Conservation (phyloP, 2,888 invertebrate genomes). For the Anthrax anthrax region DNA sequence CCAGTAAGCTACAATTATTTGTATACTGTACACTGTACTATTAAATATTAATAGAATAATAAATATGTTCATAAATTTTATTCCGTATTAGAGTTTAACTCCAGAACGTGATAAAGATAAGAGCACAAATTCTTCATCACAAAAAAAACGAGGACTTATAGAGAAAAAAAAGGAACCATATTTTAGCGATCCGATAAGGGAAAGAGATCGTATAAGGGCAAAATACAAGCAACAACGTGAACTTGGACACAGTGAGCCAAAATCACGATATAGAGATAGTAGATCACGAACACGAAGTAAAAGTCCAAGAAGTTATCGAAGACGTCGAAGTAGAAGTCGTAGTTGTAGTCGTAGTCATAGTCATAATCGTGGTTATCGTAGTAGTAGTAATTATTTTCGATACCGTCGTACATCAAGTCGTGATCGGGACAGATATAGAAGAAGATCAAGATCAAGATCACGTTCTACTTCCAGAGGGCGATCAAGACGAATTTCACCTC, state of each 20-base stretch:
- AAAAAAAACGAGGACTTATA: too few relatives aligned
- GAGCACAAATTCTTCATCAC: too few relatives aligned
- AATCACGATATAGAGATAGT: too few relatives aligned
- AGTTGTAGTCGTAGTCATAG: conserved; percentile 8
- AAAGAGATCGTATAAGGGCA: conserved; percentile 14
- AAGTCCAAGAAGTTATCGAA: conserved; percentile 6
- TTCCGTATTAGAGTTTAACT: not conserved
- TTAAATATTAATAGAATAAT: too few relatives aligned
- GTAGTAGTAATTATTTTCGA: too few relatives aligned
- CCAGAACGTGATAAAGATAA: not conserved
- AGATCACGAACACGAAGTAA: conserved; percentile 4
- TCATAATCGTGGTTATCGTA: conserved; percentile 4
- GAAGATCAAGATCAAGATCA: not conserved
- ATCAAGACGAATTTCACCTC: not conserved
- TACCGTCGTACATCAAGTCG: conserved; percentile 6
- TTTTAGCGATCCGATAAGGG: conserved; percentile 15
- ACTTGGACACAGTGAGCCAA: not conserved
- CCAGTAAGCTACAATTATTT: not conserved
- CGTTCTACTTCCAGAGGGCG: not conserved
- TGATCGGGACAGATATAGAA: conserved; percentile 6
- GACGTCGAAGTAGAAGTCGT: conserved; percentile 7
- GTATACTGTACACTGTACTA: too few relatives aligned
- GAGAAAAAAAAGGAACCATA: conserved; percentile 14
- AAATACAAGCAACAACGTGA: not conserved
- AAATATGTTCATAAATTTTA: not conserved